These are phyloP conservation scores for Pasiphila rectangulata DNA, from an alignment of 2,888 invertebrate species.

Conservation along the genomic window DNA sequence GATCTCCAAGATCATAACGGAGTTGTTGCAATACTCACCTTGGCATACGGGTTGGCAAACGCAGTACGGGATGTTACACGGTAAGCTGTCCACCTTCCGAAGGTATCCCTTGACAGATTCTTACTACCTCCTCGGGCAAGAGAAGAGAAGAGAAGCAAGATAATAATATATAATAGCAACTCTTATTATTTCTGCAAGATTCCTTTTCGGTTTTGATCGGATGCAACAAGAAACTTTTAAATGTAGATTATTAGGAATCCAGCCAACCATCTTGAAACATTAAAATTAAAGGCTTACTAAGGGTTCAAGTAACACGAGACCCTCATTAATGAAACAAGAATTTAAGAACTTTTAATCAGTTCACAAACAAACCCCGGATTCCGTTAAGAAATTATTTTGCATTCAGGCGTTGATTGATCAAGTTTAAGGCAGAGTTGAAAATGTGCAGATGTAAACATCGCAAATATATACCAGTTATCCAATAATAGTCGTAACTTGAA, in stretches of 20 bases:
- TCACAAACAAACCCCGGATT: constrained; percentile 29
- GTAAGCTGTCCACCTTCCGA: too few species aligned
- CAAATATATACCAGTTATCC: too few species aligned
- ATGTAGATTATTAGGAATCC: constrained; percentile 23
- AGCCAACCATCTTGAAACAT: constrained; percentile 35
- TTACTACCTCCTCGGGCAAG: too few species aligned
- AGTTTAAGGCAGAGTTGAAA: constrained; percentile 2
- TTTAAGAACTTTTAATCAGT: constrained; percentile 38
- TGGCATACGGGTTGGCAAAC: too few species aligned
- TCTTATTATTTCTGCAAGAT: background rate
- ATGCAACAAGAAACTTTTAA: constrained; percentile 13
- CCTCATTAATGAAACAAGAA: constrained; percentile 44
- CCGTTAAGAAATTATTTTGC: constrained; percentile 24
- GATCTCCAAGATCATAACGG: too few species aligned
- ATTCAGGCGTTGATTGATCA: constrained; percentile 17
- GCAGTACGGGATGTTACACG: too few species aligned
- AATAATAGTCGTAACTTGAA: too few species aligned
- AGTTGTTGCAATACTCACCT: too few species aligned
- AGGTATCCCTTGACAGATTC: too few species aligned
- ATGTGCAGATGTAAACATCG: too few species aligned
- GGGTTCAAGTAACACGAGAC: constrained; percentile 43
- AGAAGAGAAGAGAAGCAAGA: too few species aligned
- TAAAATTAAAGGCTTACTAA: constrained; percentile 35
- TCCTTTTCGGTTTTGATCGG: constrained; percentile 3
- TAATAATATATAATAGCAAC: too few species aligned